A percentile compares a stretch with the other conserved stretches of the same genome.
phyloP scores from a whole-genome alignment of 1,140 invertebrate species.

The Lucilia sericata region DNA sequence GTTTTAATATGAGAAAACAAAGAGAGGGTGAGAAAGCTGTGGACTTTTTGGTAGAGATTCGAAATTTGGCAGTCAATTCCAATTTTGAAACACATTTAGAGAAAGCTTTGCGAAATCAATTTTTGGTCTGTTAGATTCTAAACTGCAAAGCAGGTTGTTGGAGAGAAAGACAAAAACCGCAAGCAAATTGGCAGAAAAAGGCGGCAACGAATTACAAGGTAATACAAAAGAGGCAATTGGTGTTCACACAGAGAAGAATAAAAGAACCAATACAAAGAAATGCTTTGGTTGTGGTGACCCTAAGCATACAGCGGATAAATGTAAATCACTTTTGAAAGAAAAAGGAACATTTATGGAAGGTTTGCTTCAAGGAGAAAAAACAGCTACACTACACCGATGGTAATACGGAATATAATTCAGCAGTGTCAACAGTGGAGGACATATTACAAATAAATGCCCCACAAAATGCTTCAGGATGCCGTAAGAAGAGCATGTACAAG shows the following conservation, averaged over 20 bases:
- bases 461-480: background rate
- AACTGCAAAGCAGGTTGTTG: too few relatives aligned
- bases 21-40: constrained; percentile 32
- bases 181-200: background rate
- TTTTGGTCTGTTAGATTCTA: too few relatives aligned
- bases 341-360: constrained; percentile 42
- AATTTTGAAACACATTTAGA: constrained; percentile 53
- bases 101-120: constrained; percentile 44
- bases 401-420: constrained; percentile 11
- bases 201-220: background rate
- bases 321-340: constrained; percentile 34
- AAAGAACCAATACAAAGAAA: background rate
- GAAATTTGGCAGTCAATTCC: constrained; percentile 52
- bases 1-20: constrained; percentile 51
- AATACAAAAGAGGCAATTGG: background rate
- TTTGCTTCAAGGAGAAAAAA: constrained; percentile 36
- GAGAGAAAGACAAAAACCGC: too few relatives aligned
- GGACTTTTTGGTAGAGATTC: constrained; percentile 48
- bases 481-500: constrained; percentile 14
- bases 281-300: constrained; percentile 25
- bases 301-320: constrained; percentile 37
- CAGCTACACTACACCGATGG: background rate
- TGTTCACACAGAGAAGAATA: constrained; percentile 1
- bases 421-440: constrained; percentile 32
- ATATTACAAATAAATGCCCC: constrained; percentile 30